A percentile compares a stretch with the other conserved stretches of the same genome.
Conservation (phyloP, 2,113 vertebrate species). For the Erythrocercus mccallii region DNA sequence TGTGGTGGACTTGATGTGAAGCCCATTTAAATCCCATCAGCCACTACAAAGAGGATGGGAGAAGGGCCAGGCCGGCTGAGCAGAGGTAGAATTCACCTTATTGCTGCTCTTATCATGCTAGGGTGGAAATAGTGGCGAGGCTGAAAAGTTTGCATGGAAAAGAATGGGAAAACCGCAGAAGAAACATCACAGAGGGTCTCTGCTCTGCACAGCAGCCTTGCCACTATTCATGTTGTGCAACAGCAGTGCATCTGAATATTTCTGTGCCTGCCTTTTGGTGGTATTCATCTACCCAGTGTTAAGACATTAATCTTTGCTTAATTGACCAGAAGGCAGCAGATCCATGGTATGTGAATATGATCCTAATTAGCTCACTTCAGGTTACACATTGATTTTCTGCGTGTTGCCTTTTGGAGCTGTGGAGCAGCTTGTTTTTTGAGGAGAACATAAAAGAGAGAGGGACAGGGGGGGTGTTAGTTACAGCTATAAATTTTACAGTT, state of each 20-base stretch:
- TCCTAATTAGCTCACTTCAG: conserved; percentile 49
- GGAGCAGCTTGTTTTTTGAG: conserved; percentile 55
- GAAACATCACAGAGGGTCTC: neutral
- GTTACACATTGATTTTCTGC: conserved; percentile 12
- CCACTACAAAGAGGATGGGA: neutral
- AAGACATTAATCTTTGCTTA: neutral
- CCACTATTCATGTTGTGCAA: neutral
- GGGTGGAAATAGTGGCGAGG: neutral
- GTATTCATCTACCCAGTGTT: neutral
- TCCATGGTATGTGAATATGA: neutral
- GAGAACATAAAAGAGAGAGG: conserved; percentile 46
- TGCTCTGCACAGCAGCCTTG: neutral
- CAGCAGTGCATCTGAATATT: neutral
- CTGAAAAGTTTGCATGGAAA: neutral
- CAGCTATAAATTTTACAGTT: conserved; percentile 69
- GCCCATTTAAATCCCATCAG: neutral
- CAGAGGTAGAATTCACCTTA: neutral
- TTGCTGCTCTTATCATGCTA: neutral
- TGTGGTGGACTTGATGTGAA: neutral
- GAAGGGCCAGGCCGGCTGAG: neutral
- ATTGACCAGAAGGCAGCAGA: neutral
- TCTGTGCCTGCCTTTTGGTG: neutral
- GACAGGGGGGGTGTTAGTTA: conserved; percentile 49
- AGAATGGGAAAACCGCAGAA: neutral
- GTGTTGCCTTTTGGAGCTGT: neutral